phyloP scores from a whole-genome alignment of 2,113 vertebrate genomes.

The Zingel zingel region DNA sequence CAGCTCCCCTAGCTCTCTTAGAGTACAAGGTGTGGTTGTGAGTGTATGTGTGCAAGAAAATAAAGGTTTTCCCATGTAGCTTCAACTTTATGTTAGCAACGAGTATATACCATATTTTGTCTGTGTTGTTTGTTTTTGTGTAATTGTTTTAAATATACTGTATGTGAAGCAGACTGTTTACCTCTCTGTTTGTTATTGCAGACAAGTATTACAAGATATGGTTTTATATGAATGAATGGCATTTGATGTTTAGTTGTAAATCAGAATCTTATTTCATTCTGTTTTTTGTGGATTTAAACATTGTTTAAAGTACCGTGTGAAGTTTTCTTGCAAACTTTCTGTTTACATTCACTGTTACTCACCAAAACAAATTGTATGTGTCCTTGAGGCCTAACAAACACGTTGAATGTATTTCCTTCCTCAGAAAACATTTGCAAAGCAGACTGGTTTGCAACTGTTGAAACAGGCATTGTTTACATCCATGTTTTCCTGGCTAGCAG shows the following conservation, averaged over 20 bases:
- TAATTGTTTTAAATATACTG: conserved; percentile 6
- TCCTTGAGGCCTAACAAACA: background rate
- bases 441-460: background rate
- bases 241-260: background rate
- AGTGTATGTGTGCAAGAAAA: conserved; percentile 28
- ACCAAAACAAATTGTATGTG: background rate
- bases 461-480: too few relatives aligned
- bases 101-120: background rate
- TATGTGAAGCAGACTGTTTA: background rate
- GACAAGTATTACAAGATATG: background rate
- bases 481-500: too few relatives aligned
- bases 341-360: background rate
- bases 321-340: conserved; percentile 14
- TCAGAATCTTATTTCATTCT: background rate
- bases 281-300: conserved; percentile 1
- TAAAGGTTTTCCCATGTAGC: conserved; percentile 10
- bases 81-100: conserved; percentile 22
- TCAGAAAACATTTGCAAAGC: background rate
- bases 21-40: conserved; percentile 62
- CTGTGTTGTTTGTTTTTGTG: conserved; percentile 10
- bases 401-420: background rate
- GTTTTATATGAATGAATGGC: background rate
- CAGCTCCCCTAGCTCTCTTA: conserved; percentile 63
- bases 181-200: background rate
- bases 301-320: background rate